Evolutionary conservation across 2,888 invertebrate genomes (phyloP).

Genomic region (Platycnemis pennipes): DNA sequence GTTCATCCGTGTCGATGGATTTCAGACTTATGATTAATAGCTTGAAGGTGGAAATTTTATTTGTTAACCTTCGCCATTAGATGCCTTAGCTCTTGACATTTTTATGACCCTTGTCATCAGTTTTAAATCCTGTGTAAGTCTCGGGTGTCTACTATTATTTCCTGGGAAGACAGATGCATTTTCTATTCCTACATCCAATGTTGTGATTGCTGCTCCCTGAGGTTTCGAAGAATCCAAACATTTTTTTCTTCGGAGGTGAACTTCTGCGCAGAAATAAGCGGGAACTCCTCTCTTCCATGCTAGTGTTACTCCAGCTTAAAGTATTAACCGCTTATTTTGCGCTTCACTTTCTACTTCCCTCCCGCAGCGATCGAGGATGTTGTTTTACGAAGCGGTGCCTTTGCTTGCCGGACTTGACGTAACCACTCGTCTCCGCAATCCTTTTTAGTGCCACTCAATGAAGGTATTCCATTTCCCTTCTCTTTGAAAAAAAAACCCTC

Average conservation of each 20-base stretch:
- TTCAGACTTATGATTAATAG: no score
- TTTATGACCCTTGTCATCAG: no score
- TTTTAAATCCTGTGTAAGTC: no score
- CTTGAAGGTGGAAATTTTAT: no score
- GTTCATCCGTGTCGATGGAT: no score
- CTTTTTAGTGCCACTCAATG: neutral
- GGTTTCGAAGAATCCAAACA: neutral
- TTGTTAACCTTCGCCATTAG: no score
- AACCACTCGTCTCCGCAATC: neutral
- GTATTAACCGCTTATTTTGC: neutral
- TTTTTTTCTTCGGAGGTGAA: neutral
- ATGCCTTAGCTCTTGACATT: no score
- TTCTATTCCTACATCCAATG: no score
- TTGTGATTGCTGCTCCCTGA: no score
- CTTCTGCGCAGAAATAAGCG: neutral
- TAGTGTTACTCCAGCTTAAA: neutral
- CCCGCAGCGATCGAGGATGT: neutral
- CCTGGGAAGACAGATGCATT: no score
- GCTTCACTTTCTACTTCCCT: neutral
- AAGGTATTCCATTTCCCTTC: neutral
- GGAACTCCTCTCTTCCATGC: no score
- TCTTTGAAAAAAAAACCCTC: neutral
- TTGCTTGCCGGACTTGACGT: neutral
- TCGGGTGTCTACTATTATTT: no score
- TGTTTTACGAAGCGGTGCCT: neutral